Evolutionary conservation across 2,797 vertebrate species (phyloP), one percentile per base, ranked within the genome.

Genomic region (Sebastes jordani): DNA sequence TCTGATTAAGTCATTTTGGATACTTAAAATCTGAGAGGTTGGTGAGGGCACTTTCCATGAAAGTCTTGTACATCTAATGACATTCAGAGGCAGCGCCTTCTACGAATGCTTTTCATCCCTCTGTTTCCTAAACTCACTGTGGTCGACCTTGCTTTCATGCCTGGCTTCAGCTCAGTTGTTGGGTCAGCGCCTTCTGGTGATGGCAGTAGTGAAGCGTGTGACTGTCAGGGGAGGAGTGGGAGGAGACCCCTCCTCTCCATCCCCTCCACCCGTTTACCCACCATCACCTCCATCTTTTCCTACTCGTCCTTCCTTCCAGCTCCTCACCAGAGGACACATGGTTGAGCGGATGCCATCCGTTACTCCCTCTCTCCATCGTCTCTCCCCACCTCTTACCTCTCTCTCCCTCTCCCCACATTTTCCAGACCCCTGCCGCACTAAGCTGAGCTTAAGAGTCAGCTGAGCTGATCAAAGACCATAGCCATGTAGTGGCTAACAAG

Each of bases 401-500:
- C 75, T 84, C 88, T 84, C 88, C 89, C 83, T 82, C 88, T 90
- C 83, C 89, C 74, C 74, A 88, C 20, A 92, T 94, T 95, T 95
- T 93, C 90, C 91, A 93, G 93, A 95, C 92, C 89, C 90, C 90
- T 91, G 84, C 90, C 49, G 86, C 92, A 90, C 91, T 95, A 93
- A 96, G 93, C 94, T 83, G 86, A 94, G 95, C 94, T 96, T 96
- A 96, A 75, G 89, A 93, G 93, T 96, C 95, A 96, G 95, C 95
- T 96, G 95, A 95, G 91, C 85, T 92, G 93, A 96, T 96, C 95
- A 96, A 96, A 96, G 95, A 94, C 89, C 73, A 16, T 80, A 90
- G 86, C 91, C 85, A 90, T 92, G 92, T 90, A 90, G 87, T 90
- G 88, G 90, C 93, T 96, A 95, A 96, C 94, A 79, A 94, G 94